Base-by-base conservation (phyloP, 1,140 invertebrate genomes). In the Drosophila nannoptera region DNA sequence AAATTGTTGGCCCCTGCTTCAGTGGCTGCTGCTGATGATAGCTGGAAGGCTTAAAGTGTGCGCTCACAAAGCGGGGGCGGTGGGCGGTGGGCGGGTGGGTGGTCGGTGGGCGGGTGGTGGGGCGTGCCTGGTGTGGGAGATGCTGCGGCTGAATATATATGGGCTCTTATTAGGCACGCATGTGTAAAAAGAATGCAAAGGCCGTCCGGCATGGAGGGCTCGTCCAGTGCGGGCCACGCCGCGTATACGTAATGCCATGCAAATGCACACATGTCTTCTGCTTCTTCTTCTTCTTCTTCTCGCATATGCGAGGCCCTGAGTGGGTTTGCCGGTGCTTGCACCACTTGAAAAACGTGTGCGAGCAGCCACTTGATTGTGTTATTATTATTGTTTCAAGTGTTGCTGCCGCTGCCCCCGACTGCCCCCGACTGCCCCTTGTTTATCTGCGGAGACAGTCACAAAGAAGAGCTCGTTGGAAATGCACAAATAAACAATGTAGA, bases 361-460 rank as follows among this genome's bases (percentile, higher is more conserved):
- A 84, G 77, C 76, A 84, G 81, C 54, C 80, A 84, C 80, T 84
- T 84, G 80, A 84, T 84, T 84, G 80, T 84, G 80, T 84, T 84
- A 84, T 84, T 84, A 84, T 84, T 84, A 84, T 84, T 84, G 80
- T 84, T 84, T 84, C 76, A 86, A 84, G 80, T 84, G 80, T 84
- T 80, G 81, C 73, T 70, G 66, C 69, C 73, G 66, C 22, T 3
- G 22, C 22, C 22, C 22, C 22, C 22, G 22, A n/a, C 22, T 3
- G 59, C 69, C 76, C 48, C 33, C 54, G 29, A 22, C 29, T 55
- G 50, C 50, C 56, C 22, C 63, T 83, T 83, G 73, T 80, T 83
- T 83, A 83, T 83, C 76, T 77, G 80, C 76, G 73, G 70, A 62
- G 35, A 69, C 77, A 73, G 77, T 71, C 67, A 55, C 76, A 71